Evolutionary conservation across 2,113 vertebrate species (phyloP).

Genomic region (Proterorhinus semilunaris): DNA sequence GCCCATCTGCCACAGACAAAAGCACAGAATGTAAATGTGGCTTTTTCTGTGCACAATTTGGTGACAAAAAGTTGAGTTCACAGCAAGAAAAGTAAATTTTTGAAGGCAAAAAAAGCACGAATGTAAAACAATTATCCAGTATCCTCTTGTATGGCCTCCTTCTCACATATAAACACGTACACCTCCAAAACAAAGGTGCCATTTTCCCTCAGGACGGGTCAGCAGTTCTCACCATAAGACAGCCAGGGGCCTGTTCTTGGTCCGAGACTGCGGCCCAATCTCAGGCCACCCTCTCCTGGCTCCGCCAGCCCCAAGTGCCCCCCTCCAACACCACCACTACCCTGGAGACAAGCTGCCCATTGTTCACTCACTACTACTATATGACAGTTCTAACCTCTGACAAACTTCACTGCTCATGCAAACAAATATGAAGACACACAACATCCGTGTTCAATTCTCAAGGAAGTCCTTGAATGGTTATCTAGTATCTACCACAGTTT

Average conservation of each 20-base stretch:
- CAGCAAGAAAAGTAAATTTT: conserved; percentile 1
- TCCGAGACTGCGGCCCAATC: conserved; percentile 78
- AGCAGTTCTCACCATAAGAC: conserved; percentile 82
- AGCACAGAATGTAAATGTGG: too few species aligned
- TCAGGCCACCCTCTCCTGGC: conserved; percentile 69
- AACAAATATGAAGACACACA: conserved; percentile 44
- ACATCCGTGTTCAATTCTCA: conserved; percentile 30
- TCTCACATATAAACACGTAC: conserved; percentile 71
- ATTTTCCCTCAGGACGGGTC: conserved; percentile 82
- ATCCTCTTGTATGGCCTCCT: conserved; percentile 47
- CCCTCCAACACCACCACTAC: conserved; percentile 59
- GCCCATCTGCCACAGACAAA: too few species aligned
- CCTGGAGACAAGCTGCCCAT: conserved; percentile 80
- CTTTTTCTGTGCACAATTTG: too few species aligned
- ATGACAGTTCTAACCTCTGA: conserved; percentile 77
- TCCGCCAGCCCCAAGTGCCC: conserved; percentile 57
- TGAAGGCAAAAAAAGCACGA: conserved; percentile 6
- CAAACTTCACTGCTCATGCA: conserved; percentile 69
- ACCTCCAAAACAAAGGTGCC: conserved; percentile 81
- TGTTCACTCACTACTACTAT: conserved; percentile 79
- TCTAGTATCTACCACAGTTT: conserved; percentile 41
- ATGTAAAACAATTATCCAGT: conserved; percentile 32
- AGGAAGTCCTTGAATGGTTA: conserved; percentile 38
- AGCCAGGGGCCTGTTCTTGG: conserved; percentile 82
- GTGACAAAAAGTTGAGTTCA: neutral